A percentile compares a stretch with the other conserved stretches of the same genome.
Evolutionary conservation across 2,888 invertebrate species (phyloP).

Genomic region (Sminthurides aquaticus): DNA sequence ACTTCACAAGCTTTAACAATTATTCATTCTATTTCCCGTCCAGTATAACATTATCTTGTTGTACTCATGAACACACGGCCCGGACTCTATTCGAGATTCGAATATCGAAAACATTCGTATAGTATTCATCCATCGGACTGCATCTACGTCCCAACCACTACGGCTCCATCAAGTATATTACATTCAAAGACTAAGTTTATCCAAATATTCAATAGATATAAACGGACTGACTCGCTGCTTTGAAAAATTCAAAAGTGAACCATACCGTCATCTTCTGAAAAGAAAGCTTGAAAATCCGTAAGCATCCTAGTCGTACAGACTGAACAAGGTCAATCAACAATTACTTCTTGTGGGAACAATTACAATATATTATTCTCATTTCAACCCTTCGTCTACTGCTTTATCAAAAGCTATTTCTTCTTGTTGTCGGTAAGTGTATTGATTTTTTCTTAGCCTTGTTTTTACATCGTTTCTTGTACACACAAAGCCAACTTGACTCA

Average conservation of each 20-base stretch:
- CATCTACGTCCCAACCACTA: background rate
- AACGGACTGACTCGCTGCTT: background rate
- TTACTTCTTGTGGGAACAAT: too few species aligned
- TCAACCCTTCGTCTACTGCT: too few species aligned
- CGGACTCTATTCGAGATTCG: conserved; percentile 7
- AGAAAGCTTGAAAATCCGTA: background rate
- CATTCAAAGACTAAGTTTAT: background rate
- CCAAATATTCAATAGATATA: background rate
- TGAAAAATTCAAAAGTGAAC: background rate
- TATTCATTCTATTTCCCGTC: background rate
- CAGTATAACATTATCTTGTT: background rate
- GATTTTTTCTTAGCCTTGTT: too few species aligned
- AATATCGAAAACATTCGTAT: conserved; percentile 9
- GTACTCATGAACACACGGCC: conserved; percentile 8
- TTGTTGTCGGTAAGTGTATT: too few species aligned
- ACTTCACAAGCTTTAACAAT: too few species aligned
- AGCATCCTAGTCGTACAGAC: background rate
- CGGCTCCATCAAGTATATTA: background rate
- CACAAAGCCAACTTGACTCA: too few species aligned
- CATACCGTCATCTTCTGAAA: background rate
- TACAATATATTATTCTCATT: too few species aligned
- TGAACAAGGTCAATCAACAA: background rate
- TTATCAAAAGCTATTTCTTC: too few species aligned
- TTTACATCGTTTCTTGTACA: too few species aligned
- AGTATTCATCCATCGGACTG: conserved; percentile 4